These are phyloP conservation scores for Axea sp. DNA, from an alignment of 2,888 invertebrate genomes.

Conservation along the genomic window DNA sequence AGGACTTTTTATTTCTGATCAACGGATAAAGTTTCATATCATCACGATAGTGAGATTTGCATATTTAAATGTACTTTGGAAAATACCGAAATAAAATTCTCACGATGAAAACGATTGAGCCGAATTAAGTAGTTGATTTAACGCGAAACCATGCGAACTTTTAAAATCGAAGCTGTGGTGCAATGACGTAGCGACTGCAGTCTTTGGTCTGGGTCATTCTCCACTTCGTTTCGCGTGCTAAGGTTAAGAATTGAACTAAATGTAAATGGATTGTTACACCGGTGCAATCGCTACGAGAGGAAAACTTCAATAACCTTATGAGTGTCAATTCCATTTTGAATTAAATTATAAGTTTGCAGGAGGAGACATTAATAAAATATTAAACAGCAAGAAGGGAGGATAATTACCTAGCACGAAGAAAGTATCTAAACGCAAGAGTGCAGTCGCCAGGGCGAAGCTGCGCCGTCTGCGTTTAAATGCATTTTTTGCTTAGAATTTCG, in stretches of 20 bases:
- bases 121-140: conserved; percentile 37
- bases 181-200: conserved; percentile 1
- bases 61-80: conserved; percentile 8
- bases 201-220: conserved; percentile 1
- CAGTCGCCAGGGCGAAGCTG: conserved; percentile 2
- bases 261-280: conserved; percentile 73
- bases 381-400: conserved; percentile 43
- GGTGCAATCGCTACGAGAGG: conserved; percentile 77
- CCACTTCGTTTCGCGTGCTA: too few species aligned
- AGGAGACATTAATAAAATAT: conserved; percentile 62
- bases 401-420: conserved; percentile 68
- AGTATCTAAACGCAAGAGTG: conserved; percentile 57
- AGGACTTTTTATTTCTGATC: conserved; percentile 21
- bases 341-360: conserved; percentile 76
- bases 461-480: conserved; percentile 71
- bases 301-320: conserved; percentile 79
- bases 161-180: conserved; percentile 1
- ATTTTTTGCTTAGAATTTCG: conserved; percentile 68
- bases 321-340: conserved; percentile 79
- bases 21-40: conserved; percentile 43
- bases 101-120: conserved; percentile 4
- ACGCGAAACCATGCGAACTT: conserved; percentile 1
- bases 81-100: neutral
- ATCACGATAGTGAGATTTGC: conserved; percentile 50
- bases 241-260: too few species aligned